Evolutionary conservation across 2,888 invertebrate species (phyloP).

Genomic region (Dendrolimus houi): DNA sequence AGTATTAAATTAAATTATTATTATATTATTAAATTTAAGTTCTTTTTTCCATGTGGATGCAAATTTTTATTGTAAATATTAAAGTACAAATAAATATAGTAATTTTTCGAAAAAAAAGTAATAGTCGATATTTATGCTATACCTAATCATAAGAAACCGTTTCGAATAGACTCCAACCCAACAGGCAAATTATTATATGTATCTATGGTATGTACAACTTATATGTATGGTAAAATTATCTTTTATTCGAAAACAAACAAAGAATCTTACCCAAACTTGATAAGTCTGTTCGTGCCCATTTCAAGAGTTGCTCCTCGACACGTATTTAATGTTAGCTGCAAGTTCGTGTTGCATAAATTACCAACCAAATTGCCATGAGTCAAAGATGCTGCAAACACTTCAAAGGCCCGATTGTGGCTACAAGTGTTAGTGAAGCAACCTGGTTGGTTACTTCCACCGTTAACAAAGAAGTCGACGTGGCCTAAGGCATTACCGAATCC

Average conservation of each 20-base stretch:
- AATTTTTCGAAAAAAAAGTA: too few species aligned
- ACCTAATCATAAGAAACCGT: too few species aligned
- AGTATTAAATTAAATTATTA: too few species aligned
- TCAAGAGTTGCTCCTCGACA: constrained; percentile 28
- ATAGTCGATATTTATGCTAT: too few species aligned
- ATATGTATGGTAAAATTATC: neutral
- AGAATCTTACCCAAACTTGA: constrained; percentile 32
- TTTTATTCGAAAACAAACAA: neutral
- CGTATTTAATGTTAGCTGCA: constrained; percentile 26
- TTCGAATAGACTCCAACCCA: too few species aligned
- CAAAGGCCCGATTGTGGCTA: constrained; percentile 41
- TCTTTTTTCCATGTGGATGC: too few species aligned
- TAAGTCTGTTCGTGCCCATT: constrained; percentile 30
- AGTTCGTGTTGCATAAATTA: constrained; percentile 23
- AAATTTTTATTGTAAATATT: too few species aligned
- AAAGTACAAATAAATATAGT: too few species aligned
- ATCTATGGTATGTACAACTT: too few species aligned
- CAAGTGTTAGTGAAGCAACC: constrained; percentile 41
- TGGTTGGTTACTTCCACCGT: constrained; percentile 84
- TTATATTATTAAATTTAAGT: too few species aligned
- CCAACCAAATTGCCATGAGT: constrained; percentile 22
- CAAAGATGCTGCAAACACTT: constrained; percentile 38
- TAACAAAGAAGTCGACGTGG: constrained; percentile 91
- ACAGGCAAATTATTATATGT: too few species aligned
- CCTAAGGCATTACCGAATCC: constrained; percentile 87